Evolutionary conservation across 1,140 invertebrate genomes (phyloP).

Genomic region (Trinorchestia longiramus): DNA sequence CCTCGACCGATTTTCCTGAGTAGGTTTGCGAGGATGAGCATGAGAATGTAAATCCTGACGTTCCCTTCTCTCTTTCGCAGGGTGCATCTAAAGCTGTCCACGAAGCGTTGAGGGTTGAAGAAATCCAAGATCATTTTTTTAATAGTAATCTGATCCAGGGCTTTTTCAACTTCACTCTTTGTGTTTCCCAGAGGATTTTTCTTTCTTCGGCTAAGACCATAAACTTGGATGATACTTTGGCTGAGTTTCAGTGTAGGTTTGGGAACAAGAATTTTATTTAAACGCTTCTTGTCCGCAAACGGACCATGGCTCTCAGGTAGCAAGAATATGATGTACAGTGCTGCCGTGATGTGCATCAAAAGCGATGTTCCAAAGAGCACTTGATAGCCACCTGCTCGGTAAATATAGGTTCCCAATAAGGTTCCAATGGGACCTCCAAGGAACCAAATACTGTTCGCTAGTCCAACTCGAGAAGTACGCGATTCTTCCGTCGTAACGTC

Average conservation of each 20-base stretch:
- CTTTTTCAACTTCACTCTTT: slow-evolving; percentile 59
- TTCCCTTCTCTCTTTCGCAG: slow-evolving; percentile 62
- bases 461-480: slow-evolving; percentile 84
- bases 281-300: slow-evolving; percentile 62
- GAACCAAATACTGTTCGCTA: slow-evolving; percentile 85
- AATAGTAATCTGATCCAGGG: slow-evolving; percentile 59
- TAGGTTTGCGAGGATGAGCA: slow-evolving; percentile 63
- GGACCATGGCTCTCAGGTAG: slow-evolving; percentile 66
- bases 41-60: slow-evolving; percentile 61
- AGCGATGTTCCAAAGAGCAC: slow-evolving; percentile 64
- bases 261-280: slow-evolving; percentile 62
- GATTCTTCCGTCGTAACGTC: slow-evolving; percentile 85
- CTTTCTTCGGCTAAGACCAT: slow-evolving; percentile 61
- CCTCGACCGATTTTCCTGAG: slow-evolving; percentile 62
- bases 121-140: slow-evolving; percentile 63
- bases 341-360: slow-evolving; percentile 61
- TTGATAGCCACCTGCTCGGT: slow-evolving; percentile 62
- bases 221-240: slow-evolving; percentile 63
- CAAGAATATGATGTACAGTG: slow-evolving; percentile 60
- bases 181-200: slow-evolving; percentile 59
- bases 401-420: slow-evolving; percentile 72
- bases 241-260: slow-evolving; percentile 63
- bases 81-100: slow-evolving; percentile 65
- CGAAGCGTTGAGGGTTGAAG: slow-evolving; percentile 63
- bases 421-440: slow-evolving; percentile 84